These are phyloP conservation scores for Limnephilus auricula DNA, from an alignment of 2,888 invertebrate species.

Conservation along the genomic window DNA sequence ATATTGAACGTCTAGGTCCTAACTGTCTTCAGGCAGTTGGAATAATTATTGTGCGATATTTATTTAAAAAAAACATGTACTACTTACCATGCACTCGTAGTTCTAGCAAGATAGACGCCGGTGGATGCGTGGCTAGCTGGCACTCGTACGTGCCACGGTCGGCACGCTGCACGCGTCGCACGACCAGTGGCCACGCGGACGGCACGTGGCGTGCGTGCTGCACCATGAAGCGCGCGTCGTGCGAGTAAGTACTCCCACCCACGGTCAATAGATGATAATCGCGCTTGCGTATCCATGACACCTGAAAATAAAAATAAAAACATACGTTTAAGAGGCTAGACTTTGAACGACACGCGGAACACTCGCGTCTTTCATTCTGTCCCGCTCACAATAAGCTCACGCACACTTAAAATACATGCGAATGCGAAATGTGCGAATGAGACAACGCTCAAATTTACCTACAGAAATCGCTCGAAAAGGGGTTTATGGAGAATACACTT, in stretches of 20 bases:
- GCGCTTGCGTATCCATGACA: conserved; percentile 71
- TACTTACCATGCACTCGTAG: conserved; percentile 75
- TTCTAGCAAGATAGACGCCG: conserved; percentile 73
- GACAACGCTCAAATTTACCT: no score
- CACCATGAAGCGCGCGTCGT: conserved; percentile 71
- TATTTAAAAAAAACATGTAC: conserved; percentile 23
- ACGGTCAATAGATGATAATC: conserved; percentile 71
- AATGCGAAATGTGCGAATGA: no score
- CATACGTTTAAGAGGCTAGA: no score
- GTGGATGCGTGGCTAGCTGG: conserved; percentile 75
- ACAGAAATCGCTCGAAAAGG: no score
- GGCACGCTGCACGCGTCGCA: conserved; percentile 68
- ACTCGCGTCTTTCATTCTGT: no score
- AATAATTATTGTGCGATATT: no score
- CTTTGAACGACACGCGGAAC: no score
- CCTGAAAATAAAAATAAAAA: conserved; percentile 67
- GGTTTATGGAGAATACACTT: no score
- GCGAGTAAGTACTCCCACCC: conserved; percentile 70
- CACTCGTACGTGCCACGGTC: conserved; percentile 71
- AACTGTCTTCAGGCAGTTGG: no score
- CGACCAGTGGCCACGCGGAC: conserved; percentile 71
- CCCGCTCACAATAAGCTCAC: no score
- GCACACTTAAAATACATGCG: no score
- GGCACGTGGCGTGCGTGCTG: conserved; percentile 70
- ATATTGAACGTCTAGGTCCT: no score